Evolutionary conservation across 2,113 vertebrate genomes (phyloP).

Genomic region (Nothoprocta pentlandii): DNA sequence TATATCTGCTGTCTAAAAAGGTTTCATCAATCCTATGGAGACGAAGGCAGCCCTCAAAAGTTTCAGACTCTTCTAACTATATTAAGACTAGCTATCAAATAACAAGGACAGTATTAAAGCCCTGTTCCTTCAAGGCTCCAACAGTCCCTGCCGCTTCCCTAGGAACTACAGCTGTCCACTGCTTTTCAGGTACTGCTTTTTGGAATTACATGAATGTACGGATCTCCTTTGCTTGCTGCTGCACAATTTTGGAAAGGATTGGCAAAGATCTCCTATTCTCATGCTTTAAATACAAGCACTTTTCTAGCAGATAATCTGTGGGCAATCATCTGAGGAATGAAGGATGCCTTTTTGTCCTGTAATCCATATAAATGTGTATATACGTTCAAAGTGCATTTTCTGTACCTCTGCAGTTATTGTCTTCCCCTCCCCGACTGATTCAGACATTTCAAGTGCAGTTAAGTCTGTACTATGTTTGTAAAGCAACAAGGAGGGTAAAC

Average conservation of each 20-base stretch:
- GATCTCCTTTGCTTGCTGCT: background rate
- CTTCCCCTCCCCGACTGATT: background rate
- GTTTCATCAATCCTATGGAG: background rate
- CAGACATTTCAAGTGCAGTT: background rate
- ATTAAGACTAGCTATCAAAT: conserved; percentile 64
- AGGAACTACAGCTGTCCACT: background rate
- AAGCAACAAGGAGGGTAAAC: background rate
- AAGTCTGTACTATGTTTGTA: background rate
- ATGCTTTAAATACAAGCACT: background rate
- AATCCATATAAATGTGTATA: background rate
- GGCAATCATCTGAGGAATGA: background rate
- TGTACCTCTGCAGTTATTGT: background rate
- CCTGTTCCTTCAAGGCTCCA: background rate
- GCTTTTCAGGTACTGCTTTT: background rate
- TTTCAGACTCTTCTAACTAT: conserved; percentile 41
- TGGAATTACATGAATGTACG: background rate
- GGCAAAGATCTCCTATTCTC: background rate
- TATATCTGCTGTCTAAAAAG: background rate
- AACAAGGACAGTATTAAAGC: background rate
- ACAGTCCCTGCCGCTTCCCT: background rate
- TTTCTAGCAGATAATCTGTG: background rate
- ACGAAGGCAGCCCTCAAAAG: conserved; percentile 10
- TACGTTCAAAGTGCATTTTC: background rate
- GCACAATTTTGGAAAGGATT: background rate
- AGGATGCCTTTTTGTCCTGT: background rate